Percentiles rank a stretch among this genome's conserved stretches.
Evolutionary conservation across 35 echinoderm and acorn worm genomes (phyloP).

Genomic region (Amphiura filiformis): DNA sequence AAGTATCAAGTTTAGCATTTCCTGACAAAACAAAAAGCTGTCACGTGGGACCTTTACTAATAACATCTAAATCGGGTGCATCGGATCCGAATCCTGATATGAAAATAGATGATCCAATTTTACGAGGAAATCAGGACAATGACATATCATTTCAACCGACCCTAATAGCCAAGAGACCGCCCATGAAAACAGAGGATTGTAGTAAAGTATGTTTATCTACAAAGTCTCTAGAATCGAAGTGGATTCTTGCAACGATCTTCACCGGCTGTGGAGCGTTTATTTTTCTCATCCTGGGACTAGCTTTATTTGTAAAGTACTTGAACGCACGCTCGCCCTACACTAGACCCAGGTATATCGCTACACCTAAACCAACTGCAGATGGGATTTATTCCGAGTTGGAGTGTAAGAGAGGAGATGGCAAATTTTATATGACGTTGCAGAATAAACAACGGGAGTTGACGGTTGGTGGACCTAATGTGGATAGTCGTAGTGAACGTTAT

Average conservation of each 20-base stretch:
- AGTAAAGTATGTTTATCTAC: constrained; percentile 3
- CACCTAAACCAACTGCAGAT: neutral
- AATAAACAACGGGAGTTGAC: neutral
- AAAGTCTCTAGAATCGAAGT: neutral
- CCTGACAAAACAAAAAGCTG: neutral
- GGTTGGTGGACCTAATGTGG: neutral
- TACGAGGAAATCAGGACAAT: neutral
- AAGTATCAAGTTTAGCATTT: neutral
- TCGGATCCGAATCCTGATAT: neutral
- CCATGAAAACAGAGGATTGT: neutral
- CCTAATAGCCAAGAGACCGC: neutral
- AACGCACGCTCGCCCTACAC: neutral
- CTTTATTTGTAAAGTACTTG: constrained; percentile 8
- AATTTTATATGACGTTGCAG: neutral
- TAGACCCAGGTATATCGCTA: neutral
- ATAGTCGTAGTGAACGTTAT: neutral
- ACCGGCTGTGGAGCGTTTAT: neutral
- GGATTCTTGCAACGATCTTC: neutral
- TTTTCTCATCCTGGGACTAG: neutral
- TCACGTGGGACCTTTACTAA: neutral
- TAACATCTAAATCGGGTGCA: neutral
- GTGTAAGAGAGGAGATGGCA: neutral
- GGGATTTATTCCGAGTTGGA: neutral
- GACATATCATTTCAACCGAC: neutral
- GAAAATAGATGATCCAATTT: neutral